These are phyloP conservation scores for Polypterus senegalus DNA, from an alignment of 2,113 vertebrate genomes.

Conservation along the genomic window DNA sequence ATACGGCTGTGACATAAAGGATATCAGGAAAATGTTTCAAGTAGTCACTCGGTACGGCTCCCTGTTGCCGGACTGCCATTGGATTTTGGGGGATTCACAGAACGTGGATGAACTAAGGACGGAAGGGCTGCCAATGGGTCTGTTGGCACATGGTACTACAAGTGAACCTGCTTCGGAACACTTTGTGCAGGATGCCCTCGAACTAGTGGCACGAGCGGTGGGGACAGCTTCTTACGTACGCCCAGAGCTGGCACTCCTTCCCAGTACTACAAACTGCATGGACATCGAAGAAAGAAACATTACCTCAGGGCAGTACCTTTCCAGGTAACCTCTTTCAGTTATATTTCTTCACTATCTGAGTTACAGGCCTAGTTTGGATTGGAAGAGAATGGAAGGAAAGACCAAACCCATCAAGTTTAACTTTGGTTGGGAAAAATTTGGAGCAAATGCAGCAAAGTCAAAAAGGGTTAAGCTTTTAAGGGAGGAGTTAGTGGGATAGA, in stretches of 20 bases:
- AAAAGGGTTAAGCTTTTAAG: too few relatives aligned
- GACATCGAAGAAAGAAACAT: conserved; percentile 58
- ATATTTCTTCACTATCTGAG: too few relatives aligned
- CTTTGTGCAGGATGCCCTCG: conserved; percentile 84
- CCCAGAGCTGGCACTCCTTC: conserved; percentile 79
- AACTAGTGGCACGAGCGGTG: conserved; percentile 75
- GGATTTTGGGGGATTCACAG: conserved; percentile 90
- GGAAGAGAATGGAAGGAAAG: too few relatives aligned
- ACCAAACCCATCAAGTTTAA: too few relatives aligned
- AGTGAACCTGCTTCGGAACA: conserved; percentile 71
- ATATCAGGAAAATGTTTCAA: conserved; percentile 64
- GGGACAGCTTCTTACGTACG: conserved; percentile 70
- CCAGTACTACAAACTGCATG: conserved; percentile 89
- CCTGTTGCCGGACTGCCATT: conserved; percentile 64
- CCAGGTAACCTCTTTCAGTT: conserved; percentile 56
- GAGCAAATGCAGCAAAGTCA: too few relatives aligned
- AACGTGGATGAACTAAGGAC: conserved; percentile 82
- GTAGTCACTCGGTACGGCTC: conserved; percentile 52
- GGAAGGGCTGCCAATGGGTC: conserved; percentile 78
- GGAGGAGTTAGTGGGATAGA: too few relatives aligned
- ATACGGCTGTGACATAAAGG: conserved; percentile 84
- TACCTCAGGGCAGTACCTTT: conserved; percentile 81
- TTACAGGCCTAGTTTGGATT: too few relatives aligned
- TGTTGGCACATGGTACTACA: conserved; percentile 83
- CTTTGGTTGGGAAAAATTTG: too few relatives aligned